Percentiles rank a stretch among this genome's conserved stretches.
Conservation (phyloP, 2,113 vertebrate genomes). For the Sigmodon hispidus region DNA sequence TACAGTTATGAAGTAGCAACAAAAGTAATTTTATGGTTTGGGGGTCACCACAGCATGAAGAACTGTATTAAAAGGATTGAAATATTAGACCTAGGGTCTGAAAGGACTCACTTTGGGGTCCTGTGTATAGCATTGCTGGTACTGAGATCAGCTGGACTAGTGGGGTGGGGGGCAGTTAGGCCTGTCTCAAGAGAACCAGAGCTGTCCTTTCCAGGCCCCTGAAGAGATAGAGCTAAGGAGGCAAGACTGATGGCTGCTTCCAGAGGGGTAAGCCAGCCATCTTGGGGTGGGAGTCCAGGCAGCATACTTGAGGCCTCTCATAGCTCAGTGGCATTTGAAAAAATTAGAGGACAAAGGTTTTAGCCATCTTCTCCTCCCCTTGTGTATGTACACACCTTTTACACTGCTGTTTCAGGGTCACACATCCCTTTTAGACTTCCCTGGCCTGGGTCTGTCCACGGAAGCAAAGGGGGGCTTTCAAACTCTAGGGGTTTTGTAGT, state of each 20-base stretch:
- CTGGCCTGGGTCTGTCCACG: neutral
- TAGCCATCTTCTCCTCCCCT: neutral
- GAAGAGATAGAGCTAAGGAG: neutral
- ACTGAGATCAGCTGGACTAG: neutral
- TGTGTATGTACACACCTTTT: neutral
- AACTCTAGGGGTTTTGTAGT: neutral
- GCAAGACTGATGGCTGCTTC: neutral
- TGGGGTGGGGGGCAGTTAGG: neutral
- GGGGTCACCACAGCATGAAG: neutral
- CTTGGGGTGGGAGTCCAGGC: constrained; percentile 65
- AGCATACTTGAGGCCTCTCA: constrained; percentile 77
- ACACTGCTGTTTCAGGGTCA: neutral
- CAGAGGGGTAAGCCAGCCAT: constrained; percentile 55
- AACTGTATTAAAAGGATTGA: neutral
- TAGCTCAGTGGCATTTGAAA: constrained; percentile 85
- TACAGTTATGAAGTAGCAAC: neutral
- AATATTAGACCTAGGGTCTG: neutral
- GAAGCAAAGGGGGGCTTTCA: neutral
- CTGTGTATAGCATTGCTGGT: neutral
- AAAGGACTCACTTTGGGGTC: neutral
- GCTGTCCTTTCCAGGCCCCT: neutral
- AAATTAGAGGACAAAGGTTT: constrained; percentile 48
- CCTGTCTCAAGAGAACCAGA: neutral
- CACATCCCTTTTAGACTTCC: neutral
- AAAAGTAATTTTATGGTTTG: neutral